Evolutionary conservation across 2,797 vertebrate genomes (phyloP).

Genomic region (Fringilla coelebs): DNA sequence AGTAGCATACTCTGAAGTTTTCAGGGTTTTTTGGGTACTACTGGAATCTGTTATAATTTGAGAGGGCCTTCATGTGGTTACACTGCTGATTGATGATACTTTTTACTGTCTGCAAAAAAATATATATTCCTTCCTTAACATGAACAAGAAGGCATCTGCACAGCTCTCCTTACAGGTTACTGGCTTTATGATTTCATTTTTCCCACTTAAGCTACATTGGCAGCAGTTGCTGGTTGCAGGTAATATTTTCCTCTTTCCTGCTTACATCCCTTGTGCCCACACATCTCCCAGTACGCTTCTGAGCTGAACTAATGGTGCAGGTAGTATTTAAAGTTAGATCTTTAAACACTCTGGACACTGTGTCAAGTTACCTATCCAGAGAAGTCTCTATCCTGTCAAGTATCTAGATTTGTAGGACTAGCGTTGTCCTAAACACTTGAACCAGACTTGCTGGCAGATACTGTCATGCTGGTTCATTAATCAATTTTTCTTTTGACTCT

Average conservation of each 20-base stretch:
- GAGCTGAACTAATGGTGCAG: neutral
- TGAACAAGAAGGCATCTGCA: neutral
- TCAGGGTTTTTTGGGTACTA: accelerated
- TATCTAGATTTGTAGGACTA: neutral
- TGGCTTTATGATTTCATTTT: neutral
- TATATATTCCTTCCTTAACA: neutral
- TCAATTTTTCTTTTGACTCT: neutral
- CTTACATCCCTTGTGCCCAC: neutral
- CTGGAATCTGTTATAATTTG: neutral
- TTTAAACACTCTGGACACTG: no score
- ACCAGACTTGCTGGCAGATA: neutral
- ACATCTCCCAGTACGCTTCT: neutral
- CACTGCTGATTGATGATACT: neutral
- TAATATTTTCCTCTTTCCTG: neutral
- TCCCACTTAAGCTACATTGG: neutral
- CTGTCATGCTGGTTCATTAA: neutral
- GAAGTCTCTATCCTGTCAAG: neutral
- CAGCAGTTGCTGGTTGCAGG: neutral
- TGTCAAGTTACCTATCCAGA: neutral
- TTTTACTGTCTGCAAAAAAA: neutral
- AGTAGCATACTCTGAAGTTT: neutral
- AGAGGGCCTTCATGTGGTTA: neutral
- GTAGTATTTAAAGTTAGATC: neutral
- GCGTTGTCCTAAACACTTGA: neutral
- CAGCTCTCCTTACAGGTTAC: neutral